Evolutionary conservation across 2,888 invertebrate genomes (phyloP), one percentile per base, ranked within the genome.

Genomic region (Ectropis crepuscularia): DNA sequence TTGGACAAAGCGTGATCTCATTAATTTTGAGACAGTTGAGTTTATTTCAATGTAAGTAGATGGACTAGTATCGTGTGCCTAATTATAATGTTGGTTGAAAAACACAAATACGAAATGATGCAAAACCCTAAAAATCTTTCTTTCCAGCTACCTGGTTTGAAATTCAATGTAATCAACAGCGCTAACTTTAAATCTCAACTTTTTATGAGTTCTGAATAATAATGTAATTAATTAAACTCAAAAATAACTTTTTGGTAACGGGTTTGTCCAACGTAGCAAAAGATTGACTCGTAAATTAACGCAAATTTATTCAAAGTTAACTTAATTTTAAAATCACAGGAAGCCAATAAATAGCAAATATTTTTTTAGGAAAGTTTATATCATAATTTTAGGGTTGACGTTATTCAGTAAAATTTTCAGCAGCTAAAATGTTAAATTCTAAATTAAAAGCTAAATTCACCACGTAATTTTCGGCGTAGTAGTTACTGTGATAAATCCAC

Each of bases 181-280:
- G 5, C 8, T 47, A 47, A 47, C 47, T 47, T 46, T 28, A 8
- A 10, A 6, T 6, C 28, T 9, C 45, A 38, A 54, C 46, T 54
- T 38, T 45, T 50, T 50, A 37, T 43, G 36, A 57, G 45, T 1
- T n/a, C 36, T 36, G 41, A 48, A 57, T 49, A 47, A 12, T 28
- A 47, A 43, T 43, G 2, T 43, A 43, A 10, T 61, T 16, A 42
- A 48, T 53, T 16, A 12, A 37, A 53, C 37, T 49, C 37, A 43
- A 42, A 61, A 28, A 41, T 5, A 60, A 61, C 54, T 49, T 54
- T 61, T 55, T 36, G 54, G 48, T 50, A 50, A 60, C 36, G 46
- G 53, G 46, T 46, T 53, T 41, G 9, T 2, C n/a, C 42, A 43
- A 48, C 47, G 36, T 39, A 10, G n/a, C 47, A 16, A 16, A 11